These are phyloP conservation scores for Nibea coibor DNA, from an alignment of 2,113 vertebrate species.

Conservation along the genomic window DNA sequence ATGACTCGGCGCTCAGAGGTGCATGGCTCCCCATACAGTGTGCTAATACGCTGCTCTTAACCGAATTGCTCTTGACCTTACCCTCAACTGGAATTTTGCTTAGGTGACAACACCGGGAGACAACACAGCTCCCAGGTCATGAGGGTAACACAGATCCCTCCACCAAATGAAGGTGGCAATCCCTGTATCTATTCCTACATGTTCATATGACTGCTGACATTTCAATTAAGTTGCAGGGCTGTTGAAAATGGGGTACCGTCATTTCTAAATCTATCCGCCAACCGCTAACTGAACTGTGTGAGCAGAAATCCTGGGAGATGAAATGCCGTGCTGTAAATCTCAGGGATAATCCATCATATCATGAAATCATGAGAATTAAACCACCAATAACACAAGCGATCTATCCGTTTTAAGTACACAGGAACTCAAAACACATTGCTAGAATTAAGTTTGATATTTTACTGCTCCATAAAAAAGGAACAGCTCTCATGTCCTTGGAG, in stretches of 20 bases:
- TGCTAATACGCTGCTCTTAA: neutral
- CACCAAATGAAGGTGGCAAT: neutral
- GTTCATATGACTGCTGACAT: neutral
- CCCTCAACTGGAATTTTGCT: neutral
- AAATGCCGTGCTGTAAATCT: neutral
- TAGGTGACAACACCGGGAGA: neutral
- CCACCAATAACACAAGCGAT: constrained; percentile 10
- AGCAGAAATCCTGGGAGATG: neutral
- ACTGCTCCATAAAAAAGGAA: constrained; percentile 26
- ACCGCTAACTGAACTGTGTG: neutral
- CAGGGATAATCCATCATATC: neutral
- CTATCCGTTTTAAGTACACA: constrained; percentile 19
- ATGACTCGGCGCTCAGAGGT: neutral
- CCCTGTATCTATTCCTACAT: neutral
- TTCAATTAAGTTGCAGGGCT: neutral
- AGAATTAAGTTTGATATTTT: constrained; percentile 42
- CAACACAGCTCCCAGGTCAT: neutral
- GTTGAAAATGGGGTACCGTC: neutral
- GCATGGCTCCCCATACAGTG: neutral
- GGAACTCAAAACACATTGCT: constrained; percentile 15
- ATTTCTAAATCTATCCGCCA: neutral
- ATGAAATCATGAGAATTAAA: constrained; percentile 14
- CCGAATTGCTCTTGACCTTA: neutral
- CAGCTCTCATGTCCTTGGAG: constrained; percentile 37
- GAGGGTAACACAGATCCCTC: neutral